These are phyloP conservation scores for Morbakka virulenta DNA, from an alignment of 30 jellyfish, hydroid and myxozoan genomes.

Conservation along the genomic window DNA sequence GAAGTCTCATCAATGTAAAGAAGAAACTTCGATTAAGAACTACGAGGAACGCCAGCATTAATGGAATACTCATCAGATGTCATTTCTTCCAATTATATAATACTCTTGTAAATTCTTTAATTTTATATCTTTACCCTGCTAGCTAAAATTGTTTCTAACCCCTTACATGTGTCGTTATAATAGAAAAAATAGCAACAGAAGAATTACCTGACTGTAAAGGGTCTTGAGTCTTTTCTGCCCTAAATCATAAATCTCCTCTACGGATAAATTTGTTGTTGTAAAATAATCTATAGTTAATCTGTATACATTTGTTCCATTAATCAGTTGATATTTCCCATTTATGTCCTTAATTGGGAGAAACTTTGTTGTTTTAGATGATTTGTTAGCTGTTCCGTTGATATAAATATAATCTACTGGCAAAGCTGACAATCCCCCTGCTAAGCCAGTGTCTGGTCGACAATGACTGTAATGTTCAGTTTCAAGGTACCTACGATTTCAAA, in stretches of 20 bases:
- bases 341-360: slow-evolving; percentile 48
- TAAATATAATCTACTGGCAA: slow-evolving; percentile 71
- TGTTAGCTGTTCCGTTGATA: slow-evolving; percentile 45
- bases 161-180: too few relatives aligned
- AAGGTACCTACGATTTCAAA: too few relatives aligned
- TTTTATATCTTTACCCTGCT: too few relatives aligned
- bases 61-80: too few relatives aligned
- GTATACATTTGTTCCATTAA: slow-evolving; percentile 82
- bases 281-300: slow-evolving; percentile 75
- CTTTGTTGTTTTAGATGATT: slow-evolving; percentile 36
- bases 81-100: too few relatives aligned
- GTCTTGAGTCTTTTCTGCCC: slow-evolving; percentile 75
- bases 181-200: too few relatives aligned
- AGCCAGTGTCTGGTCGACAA: slow-evolving; percentile 90
- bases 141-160: too few relatives aligned
- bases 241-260: slow-evolving; percentile 65
- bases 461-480: slow-evolving; percentile 74
- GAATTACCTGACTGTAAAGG: slow-evolving; percentile 88
- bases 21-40: too few relatives aligned
- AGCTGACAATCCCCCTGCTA: slow-evolving; percentile 89
- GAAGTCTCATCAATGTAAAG: too few relatives aligned
- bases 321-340: slow-evolving; percentile 10
- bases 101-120: too few relatives aligned
- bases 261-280: slow-evolving; percentile 73
- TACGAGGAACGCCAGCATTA: too few relatives aligned